A percentile compares a stretch with the other conserved stretches of the same genome.
These are phyloP conservation scores for Notiomystis cincta DNA, from an alignment of 2,113 vertebrate genomes.

Conservation along the genomic window DNA sequence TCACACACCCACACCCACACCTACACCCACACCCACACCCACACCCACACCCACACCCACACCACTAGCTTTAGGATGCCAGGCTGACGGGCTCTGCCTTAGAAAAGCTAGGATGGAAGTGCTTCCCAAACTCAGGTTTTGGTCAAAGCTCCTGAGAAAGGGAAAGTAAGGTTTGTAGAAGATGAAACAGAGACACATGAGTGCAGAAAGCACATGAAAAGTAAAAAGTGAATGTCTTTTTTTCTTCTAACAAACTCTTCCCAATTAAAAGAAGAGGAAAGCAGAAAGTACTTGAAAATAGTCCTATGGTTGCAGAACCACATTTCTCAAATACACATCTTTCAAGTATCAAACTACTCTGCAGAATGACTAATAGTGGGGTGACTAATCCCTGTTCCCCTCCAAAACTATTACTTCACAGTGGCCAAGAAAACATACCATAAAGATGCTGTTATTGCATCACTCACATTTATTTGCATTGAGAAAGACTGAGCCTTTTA, in stretches of 20 bases:
- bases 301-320: background rate
- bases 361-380: constrained; percentile 49
- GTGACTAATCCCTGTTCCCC: constrained; percentile 47
- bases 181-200: background rate
- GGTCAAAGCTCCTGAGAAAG: background rate
- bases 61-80: background rate
- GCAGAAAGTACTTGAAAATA: constrained; percentile 8
- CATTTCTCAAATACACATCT: constrained; percentile 37
- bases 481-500: constrained; percentile 10
- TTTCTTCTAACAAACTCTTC: background rate
- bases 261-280: background rate
- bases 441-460: constrained; percentile 35
- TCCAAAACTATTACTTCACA: constrained; percentile 43
- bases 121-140: background rate
- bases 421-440: constrained; percentile 42
- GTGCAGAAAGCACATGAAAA: background rate
- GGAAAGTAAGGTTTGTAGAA: background rate
- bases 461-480: constrained; percentile 3
- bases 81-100: background rate
- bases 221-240: background rate
- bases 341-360: constrained; percentile 3
- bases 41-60: too few species aligned
- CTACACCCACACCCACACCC: background rate
- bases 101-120: background rate
- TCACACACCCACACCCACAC: too few species aligned